phyloP scores from a whole-genome alignment of 2,113 vertebrate genomes.

The Gopherus flavomarginatus region DNA sequence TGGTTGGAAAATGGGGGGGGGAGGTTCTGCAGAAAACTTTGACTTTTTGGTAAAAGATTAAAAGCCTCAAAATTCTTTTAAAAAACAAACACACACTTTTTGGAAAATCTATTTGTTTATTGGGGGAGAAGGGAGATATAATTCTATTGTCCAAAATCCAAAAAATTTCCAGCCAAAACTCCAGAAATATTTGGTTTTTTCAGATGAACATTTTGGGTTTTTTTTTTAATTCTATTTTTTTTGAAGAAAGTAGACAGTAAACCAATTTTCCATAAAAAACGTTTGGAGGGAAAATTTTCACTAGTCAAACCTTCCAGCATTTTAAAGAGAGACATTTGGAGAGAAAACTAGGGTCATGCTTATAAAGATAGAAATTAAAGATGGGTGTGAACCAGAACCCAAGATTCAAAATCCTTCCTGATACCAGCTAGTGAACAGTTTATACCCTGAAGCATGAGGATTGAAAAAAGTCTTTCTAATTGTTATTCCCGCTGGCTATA shows the following conservation, averaged over 20 bases:
- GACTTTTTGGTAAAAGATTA: neutral
- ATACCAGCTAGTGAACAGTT: neutral
- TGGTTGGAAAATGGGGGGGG: neutral
- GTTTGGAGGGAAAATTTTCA: too few species aligned
- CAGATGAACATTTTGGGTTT: neutral
- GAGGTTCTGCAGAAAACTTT: neutral
- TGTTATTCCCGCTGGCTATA: too few species aligned
- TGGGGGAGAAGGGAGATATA: too few species aligned
- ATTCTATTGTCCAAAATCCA: neutral
- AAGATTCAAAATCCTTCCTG: neutral
- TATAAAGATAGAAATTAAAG: neutral
- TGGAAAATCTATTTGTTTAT: neutral
- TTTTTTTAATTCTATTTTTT: neutral
- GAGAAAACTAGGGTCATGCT: neutral
- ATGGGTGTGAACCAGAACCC: neutral
- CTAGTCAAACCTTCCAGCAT: neutral
- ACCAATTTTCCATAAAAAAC: too few species aligned
- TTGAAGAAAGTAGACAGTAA: neutral
- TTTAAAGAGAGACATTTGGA: neutral
- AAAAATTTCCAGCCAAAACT: neutral
- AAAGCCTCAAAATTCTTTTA: neutral
- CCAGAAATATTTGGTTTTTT: neutral
- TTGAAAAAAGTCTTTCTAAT: too few species aligned
- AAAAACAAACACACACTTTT: neutral
- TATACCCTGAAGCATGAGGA: neutral